Conservation (phyloP, 2,888 invertebrate genomes). For the Dugesia japonica region DNA sequence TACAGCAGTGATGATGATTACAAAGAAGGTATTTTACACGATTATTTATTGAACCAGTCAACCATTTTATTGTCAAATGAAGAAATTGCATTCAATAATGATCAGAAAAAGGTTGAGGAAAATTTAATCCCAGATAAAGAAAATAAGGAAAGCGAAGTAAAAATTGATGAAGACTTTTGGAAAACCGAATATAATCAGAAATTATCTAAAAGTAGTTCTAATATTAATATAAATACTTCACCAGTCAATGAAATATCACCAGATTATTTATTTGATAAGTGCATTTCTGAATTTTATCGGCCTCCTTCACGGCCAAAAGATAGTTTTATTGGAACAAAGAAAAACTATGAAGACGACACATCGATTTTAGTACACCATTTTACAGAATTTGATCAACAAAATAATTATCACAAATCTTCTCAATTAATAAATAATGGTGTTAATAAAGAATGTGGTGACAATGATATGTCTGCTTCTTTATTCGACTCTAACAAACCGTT, state of each 20-base stretch:
- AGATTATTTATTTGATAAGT: background rate
- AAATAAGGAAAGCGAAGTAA: background rate
- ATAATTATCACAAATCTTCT: background rate
- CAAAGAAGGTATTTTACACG: background rate
- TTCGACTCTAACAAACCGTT: background rate
- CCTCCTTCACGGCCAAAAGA: background rate
- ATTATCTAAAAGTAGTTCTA: background rate
- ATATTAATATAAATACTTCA: background rate
- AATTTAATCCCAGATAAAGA: background rate
- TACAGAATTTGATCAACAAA: background rate
- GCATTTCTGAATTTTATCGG: conserved; percentile 1
- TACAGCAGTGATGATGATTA: background rate
- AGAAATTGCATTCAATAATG: background rate
- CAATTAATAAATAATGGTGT: too few relatives aligned
- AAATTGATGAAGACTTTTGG: background rate
- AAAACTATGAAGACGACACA: background rate
- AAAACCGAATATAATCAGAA: background rate
- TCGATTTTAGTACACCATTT: background rate
- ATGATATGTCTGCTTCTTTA: background rate
- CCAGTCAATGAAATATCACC: background rate
- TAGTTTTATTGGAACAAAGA: background rate
- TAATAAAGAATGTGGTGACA: background rate
- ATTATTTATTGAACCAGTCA: background rate
- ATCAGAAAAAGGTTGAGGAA: background rate
- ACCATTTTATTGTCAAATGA: background rate